Conservation (phyloP, 2,888 invertebrate species). For the Molorchus minor region DNA sequence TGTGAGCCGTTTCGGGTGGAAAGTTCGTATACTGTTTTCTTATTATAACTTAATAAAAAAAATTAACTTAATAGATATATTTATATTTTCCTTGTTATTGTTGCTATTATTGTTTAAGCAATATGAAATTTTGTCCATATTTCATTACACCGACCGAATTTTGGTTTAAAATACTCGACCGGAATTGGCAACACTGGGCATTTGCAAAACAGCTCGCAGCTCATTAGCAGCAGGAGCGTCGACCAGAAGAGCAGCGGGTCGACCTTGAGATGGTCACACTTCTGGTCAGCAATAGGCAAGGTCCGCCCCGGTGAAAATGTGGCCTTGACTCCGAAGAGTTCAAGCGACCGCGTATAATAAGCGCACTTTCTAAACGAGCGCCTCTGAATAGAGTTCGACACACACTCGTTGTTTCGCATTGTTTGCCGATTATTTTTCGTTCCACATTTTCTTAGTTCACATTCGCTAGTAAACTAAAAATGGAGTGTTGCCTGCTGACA, state of each 20-base stretch:
- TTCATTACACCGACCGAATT: no score
- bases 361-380: slow-evolving; percentile 56
- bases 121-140: no score
- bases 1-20: no score
- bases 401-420: slow-evolving; percentile 12
- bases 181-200: no score
- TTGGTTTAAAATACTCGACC: no score
- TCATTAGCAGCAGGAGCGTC: slow-evolving; percentile 49
- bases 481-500: no score
- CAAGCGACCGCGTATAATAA: slow-evolving; percentile 53
- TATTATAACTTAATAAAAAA: no score
- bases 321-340: slow-evolving; percentile 59
- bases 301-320: slow-evolving; percentile 61
- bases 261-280: slow-evolving; percentile 62
- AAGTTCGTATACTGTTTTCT: no score
- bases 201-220: slow-evolving; percentile 39
- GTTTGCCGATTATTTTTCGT: slow-evolving; percentile 4
- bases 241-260: slow-evolving; percentile 43
- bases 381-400: slow-evolving; percentile 5
- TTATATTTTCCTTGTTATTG: no score
- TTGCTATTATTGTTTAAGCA: no score
- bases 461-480: neutral
- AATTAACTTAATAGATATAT: no score
- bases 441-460: slow-evolving; percentile 15
- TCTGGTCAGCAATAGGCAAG: slow-evolving; percentile 59